Conservation (phyloP, 2,888 invertebrate species). For the Andrena camellia region DNA sequence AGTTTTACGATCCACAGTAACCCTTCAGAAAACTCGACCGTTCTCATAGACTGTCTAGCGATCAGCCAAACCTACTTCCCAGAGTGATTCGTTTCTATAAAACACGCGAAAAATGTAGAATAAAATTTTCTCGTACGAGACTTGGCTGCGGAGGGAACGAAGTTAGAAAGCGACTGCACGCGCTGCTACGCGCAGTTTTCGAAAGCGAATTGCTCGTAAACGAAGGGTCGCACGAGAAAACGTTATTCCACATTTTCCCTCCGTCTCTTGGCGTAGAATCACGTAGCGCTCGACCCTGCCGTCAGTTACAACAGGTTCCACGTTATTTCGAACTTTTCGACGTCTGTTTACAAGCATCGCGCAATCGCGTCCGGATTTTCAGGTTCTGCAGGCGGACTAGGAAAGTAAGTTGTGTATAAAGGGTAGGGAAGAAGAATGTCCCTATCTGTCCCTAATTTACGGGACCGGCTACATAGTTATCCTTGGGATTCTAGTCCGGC, state of each 20-base stretch:
- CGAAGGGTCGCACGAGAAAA: neutral
- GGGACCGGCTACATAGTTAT: conserved; percentile 10
- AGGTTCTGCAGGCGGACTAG: neutral
- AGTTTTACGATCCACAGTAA: neutral
- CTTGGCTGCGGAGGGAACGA: neutral
- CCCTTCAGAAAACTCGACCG: neutral
- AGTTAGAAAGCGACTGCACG: neutral
- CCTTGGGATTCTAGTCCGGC: conserved; percentile 40
- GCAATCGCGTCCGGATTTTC: conserved; percentile 3
- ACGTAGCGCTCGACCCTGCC: neutral
- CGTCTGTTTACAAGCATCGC: neutral
- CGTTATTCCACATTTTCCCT: no score
- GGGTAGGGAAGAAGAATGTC: conserved; percentile 21
- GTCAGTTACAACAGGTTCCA: neutral
- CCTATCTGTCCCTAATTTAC: conserved; percentile 34
- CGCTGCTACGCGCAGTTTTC: neutral
- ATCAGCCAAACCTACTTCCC: neutral
- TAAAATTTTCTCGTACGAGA: neutral
- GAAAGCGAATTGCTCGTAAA: neutral
- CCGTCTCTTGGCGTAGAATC: neutral
- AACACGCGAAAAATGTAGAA: neutral
- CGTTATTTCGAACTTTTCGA: neutral
- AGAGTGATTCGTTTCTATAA: neutral
- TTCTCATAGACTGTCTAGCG: neutral
- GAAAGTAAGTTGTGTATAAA: neutral